Conservation (phyloP, 2,797 vertebrate genomes). For the Aplochiton taeniatus region DNA sequence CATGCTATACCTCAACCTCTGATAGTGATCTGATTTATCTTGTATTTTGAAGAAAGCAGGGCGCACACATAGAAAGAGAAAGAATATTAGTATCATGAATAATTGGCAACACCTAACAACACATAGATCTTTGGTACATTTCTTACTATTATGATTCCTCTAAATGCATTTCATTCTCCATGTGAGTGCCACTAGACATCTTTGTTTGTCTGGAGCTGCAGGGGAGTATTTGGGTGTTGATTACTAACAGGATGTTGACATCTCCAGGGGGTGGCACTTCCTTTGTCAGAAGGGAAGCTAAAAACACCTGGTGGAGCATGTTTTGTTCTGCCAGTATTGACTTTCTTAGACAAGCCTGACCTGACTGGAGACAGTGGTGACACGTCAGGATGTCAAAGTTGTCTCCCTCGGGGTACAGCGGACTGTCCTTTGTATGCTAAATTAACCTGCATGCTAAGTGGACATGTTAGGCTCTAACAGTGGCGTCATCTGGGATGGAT, state of each 20-base stretch:
- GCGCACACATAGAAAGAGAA: no score
- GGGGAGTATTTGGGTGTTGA: conserved; percentile 39
- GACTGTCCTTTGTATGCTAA: no score
- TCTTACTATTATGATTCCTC: no score
- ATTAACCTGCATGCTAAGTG: no score
- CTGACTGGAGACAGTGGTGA: no score
- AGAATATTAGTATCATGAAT: no score
- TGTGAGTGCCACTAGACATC: background rate
- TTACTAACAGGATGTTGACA: conserved; percentile 55
- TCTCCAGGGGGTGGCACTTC: conserved; percentile 8
- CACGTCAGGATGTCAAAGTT: no score
- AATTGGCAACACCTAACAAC: no score
- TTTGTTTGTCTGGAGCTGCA: conserved; percentile 3
- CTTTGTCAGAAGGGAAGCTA: conserved; percentile 15
- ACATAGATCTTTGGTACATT: no score
- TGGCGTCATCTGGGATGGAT: no score
- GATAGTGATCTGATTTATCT: background rate
- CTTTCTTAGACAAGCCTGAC: conserved; percentile 1
- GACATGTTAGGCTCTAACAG: no score
- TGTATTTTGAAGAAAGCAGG: background rate
- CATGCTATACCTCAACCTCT: background rate
- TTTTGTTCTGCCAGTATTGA: conserved; percentile 16
- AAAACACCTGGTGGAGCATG: background rate
- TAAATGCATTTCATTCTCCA: background rate
- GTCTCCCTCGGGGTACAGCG: no score